Conservation (phyloP, 35 echinoderm and acorn worm genomes). For the Ophioderma brevispina region DNA sequence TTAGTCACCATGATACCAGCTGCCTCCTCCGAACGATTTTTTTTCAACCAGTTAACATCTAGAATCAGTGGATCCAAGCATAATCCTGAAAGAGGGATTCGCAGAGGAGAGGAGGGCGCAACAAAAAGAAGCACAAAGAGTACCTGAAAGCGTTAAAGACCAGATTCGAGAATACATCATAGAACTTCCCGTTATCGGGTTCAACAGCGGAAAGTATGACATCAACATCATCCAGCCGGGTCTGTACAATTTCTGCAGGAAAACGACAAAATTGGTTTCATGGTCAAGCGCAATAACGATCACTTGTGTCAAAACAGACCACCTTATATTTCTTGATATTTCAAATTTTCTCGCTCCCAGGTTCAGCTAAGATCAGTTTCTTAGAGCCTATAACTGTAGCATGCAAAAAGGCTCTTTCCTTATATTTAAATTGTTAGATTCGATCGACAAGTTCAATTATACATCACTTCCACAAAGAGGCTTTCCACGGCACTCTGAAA, state of each 20-base stretch:
- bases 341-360: conserved; percentile 21
- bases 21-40: too few relatives aligned
- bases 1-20: neutral
- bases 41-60: too few relatives aligned
- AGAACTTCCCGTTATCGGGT: conserved; percentile 42
- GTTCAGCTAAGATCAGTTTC: conserved; percentile 7
- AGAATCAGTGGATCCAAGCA: too few relatives aligned
- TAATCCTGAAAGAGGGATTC: neutral
- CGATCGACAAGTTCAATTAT: conserved; percentile 17
- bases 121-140: neutral
- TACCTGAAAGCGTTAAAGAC: neutral
- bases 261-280: neutral
- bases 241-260: neutral
- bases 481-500: conserved; percentile 28
- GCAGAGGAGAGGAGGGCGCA: neutral
- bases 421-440: conserved; percentile 46
- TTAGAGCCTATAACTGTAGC: conserved; percentile 37
- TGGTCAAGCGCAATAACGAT: conserved; percentile 11
- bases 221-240: conserved; percentile 25
- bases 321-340: conserved; percentile 18
- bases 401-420: conserved; percentile 17
- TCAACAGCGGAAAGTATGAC: conserved; percentile 38
- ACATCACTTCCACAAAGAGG: conserved; percentile 18
- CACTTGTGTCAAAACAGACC: conserved; percentile 5
- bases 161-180: neutral